Evolutionary conservation across 2,797 vertebrate genomes (phyloP).

Genomic region (Cottoperca gobio): DNA sequence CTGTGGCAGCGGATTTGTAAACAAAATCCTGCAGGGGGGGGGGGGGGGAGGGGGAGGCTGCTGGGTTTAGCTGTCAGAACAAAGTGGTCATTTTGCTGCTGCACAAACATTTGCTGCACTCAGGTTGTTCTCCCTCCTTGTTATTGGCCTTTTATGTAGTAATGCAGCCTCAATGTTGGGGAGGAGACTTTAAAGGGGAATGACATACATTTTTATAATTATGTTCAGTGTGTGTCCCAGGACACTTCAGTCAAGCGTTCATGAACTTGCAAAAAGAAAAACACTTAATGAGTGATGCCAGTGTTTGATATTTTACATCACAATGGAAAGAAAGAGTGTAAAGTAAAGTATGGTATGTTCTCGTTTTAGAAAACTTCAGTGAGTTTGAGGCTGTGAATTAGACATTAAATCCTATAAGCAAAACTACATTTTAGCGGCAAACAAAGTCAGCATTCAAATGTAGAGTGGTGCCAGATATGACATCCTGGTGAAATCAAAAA

Average conservation of each 20-base stretch:
- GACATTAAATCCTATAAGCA: slow-evolving; percentile 3
- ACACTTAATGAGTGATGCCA: not conserved
- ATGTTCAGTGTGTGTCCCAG: not conserved
- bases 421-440: not conserved
- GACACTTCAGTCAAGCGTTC: slow-evolving; percentile 7
- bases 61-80: slow-evolving; percentile 71
- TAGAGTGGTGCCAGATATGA: slow-evolving; percentile 13
- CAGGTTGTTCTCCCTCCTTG: slow-evolving; percentile 45
- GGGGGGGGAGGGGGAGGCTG: slow-evolving; percentile 15
- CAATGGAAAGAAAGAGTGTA: not conserved
- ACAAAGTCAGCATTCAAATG: slow-evolving; percentile 12
- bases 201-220: not conserved
- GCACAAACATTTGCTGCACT: slow-evolving; percentile 59
- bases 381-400: not conserved
- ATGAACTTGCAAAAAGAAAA: slow-evolving; percentile 23
- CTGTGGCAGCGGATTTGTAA: slow-evolving; percentile 73
- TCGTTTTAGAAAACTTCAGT: not conserved
- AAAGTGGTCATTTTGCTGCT: slow-evolving; percentile 72
- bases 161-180: slow-evolving; percentile 13
- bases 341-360: not conserved
- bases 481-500: slow-evolving; percentile 34
- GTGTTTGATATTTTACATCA: not conserved
- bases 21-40: slow-evolving; percentile 70
- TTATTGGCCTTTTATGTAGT: slow-evolving; percentile 36
- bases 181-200: slow-evolving; percentile 36